Evolutionary conservation across 1,140 invertebrate genomes (phyloP).

Genomic region (Rhizoglyphus robini): DNA sequence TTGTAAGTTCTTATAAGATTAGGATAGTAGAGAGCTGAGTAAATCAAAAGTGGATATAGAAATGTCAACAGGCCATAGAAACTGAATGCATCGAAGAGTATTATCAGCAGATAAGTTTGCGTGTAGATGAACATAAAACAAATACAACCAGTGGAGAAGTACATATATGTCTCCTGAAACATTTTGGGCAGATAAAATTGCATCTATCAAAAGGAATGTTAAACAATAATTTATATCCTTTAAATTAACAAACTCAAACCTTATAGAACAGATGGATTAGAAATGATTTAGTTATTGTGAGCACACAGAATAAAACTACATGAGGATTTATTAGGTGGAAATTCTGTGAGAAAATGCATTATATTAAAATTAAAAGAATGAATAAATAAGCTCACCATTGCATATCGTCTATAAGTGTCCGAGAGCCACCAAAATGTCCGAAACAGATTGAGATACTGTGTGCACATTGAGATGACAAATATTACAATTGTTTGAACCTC

Average conservation of each 20-base stretch:
- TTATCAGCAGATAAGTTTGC: constrained; percentile 5
- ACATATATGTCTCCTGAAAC: not conserved
- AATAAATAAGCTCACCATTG: constrained; percentile 51
- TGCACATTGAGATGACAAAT: constrained; percentile 48
- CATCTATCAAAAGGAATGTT: constrained; percentile 2
- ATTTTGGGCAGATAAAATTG: not conserved
- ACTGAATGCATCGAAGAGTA: constrained; percentile 13
- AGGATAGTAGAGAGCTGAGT: constrained; percentile 20
- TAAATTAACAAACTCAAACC: constrained; percentile 14
- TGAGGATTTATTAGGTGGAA: constrained; percentile 84
- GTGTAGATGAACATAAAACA: not conserved
- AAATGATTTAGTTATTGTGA: constrained; percentile 60
- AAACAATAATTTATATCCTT: constrained; percentile 9
- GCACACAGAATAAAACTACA: constrained; percentile 61
- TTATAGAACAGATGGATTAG: constrained; percentile 49
- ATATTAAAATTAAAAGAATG: constrained; percentile 4
- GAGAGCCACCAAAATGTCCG: constrained; percentile 94
- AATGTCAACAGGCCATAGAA: constrained; percentile 20
- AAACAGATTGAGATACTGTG: constrained; percentile 89
- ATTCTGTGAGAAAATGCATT: constrained; percentile 61
- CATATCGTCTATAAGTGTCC: constrained; percentile 70
- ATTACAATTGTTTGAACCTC: constrained; percentile 66
- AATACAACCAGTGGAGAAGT: constrained; percentile 11
- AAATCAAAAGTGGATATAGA: constrained; percentile 23
- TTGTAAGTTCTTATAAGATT: constrained; percentile 21